Evolutionary conservation across 2,113 vertebrate species (phyloP).

Genomic region (Neotoma lepida): DNA sequence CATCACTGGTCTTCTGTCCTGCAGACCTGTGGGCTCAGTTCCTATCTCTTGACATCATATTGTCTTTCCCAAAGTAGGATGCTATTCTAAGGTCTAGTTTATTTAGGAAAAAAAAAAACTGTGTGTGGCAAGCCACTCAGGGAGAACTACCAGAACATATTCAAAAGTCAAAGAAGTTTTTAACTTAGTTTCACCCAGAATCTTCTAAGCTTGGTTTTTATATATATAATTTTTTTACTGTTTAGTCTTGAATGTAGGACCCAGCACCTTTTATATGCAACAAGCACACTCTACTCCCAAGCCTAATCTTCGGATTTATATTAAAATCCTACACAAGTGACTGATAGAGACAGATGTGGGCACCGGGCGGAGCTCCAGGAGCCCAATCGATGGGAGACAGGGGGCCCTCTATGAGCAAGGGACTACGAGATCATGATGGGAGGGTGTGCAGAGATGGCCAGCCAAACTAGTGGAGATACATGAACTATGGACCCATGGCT

Average conservation of each 20-base stretch:
- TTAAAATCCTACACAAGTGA: neutral
- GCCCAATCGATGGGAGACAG: too few species aligned
- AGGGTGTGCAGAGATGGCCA: too few species aligned
- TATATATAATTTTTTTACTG: neutral
- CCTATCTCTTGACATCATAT: neutral
- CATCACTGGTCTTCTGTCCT: neutral
- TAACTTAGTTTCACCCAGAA: neutral
- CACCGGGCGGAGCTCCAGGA: too few species aligned
- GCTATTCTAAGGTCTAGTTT: neutral
- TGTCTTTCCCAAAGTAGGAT: conserved; percentile 3
- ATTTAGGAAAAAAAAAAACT: neutral
- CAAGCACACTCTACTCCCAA: neutral
- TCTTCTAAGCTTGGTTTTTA: neutral
- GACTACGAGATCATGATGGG: too few species aligned
- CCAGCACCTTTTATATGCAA: neutral
- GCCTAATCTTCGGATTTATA: neutral
- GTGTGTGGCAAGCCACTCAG: neutral
- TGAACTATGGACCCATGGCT: too few species aligned
- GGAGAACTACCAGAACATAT: neutral
- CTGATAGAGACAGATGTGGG: too few species aligned
- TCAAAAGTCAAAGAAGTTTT: neutral
- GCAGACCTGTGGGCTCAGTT: neutral
- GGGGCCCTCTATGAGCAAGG: too few species aligned
- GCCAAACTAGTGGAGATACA: too few species aligned
- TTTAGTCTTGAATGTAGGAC: neutral